Evolutionary conservation across 2,888 invertebrate species (phyloP), one percentile per base, ranked within the genome.

Genomic region (Hofmannophila pseudospretella): DNA sequence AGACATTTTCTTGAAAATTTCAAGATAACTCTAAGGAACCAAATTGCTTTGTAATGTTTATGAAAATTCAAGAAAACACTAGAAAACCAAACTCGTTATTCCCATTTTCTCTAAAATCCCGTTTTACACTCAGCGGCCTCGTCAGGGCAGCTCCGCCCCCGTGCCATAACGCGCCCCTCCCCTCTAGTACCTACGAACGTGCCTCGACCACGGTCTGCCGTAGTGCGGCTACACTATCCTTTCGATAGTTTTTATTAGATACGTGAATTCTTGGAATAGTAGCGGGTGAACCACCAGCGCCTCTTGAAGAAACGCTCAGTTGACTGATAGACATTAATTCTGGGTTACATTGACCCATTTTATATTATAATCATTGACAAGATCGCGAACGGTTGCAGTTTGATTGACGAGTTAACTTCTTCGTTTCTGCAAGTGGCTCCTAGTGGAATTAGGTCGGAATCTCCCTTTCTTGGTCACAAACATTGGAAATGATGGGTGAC

Each of bases 121-220:
- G n/a, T n/a, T n/a, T n/a, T n/a, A n/a, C n/a, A n/a, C n/a, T n/a
- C n/a, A n/a, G 16, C 16, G 16, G 3, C 3, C 16, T 16, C 16
- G 3, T 16, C 16, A 5, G 16, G 16, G 16, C n/a, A 16, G 10
- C 34, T 30, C 25, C 35, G 32, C 27, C 44, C 20, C 27, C 38
- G 41, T 49, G 41, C 41, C 44, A 33, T 28, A 29, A 23, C 28
- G 32, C 31, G 37, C 40, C 27, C 11, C 34, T 8, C 22, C 5
- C 22, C 38, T 32, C 42, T 54, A 58, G 56, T 64, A 63, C 66
- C 63, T 58, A 54, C 44, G 47, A 63, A 61, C 64, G 68, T 69
- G 69, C 68, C 68, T 68, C 64, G 53, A 63, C 59, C 54, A 48
- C 48, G 42, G 33, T 42, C 37, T 43, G 41, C 45, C 42, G 42